A percentile compares a stretch with the other conserved stretches of the same genome.
Conservation (phyloP, 2,888 invertebrate genomes). For the Noctua janthe region DNA sequence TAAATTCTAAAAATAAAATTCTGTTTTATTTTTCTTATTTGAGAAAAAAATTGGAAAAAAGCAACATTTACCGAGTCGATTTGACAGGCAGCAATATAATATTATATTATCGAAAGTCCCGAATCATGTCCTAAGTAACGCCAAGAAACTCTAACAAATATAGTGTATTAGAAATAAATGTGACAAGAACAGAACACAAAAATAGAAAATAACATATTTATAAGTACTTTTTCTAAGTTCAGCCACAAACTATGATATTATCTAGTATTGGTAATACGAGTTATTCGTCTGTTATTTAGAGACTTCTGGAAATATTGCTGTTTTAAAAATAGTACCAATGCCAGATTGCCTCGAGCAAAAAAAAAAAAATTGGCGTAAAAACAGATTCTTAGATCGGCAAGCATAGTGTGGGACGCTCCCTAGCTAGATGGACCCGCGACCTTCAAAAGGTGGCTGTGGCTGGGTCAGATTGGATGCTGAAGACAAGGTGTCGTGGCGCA, state of each 20-base stretch:
- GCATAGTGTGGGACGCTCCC: neutral
- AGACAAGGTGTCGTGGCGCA: too few relatives aligned
- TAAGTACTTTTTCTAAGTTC: constrained; percentile 10
- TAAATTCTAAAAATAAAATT: neutral
- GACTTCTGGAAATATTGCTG: neutral
- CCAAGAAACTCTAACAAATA: constrained; percentile 26
- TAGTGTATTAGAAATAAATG: constrained; percentile 32
- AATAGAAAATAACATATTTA: neutral
- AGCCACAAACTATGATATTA: constrained; percentile 21
- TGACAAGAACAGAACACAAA: constrained; percentile 12
- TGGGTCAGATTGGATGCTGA: too few relatives aligned
- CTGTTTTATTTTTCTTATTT: neutral
- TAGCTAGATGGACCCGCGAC: neutral
- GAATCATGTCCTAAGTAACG: constrained; percentile 22
- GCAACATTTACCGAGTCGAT: too few relatives aligned
- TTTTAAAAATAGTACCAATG: neutral
- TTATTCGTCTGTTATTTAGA: constrained; percentile 1
- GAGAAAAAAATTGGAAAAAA: neutral
- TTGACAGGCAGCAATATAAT: neutral
- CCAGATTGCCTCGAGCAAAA: neutral
- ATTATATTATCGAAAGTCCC: constrained; percentile 19
- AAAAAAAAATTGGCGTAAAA: neutral
- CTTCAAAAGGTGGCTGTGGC: neutral
- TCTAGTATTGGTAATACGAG: constrained; percentile 19
- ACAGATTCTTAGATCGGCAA: neutral